Evolutionary conservation across 2,888 invertebrate genomes (phyloP), one percentile per base, ranked within the genome.

Genomic region (Metallyticus violacea): DNA sequence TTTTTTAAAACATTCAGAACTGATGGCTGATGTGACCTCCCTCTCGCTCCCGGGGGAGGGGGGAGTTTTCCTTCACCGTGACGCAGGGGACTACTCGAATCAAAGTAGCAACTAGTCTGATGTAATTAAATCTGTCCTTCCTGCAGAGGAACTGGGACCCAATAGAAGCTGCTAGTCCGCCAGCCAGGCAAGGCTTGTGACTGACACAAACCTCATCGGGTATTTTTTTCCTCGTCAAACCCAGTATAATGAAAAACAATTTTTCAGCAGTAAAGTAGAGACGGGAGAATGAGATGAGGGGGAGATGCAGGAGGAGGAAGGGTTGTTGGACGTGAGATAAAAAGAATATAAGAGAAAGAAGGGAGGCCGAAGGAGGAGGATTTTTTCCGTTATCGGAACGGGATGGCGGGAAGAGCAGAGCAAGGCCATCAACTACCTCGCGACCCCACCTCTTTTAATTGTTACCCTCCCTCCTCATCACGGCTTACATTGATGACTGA

Each of bases 231-330:
- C 40, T 40, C 40, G 40, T 62, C 83, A 83, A 81, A 81, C 83
- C 83, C 83, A 77, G 83, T 76, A 83, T 92, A 92, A 92, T 92
- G 92, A 92, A 92, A 92, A 91, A 90, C 91, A 91, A 92, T 92
- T 92, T 92, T 91, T 91, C 91, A 90, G 62, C 86, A 80, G 86
- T 76, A 80, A 85, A 86, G 79, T 84, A 84, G 79, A 7, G 40
- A 29, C 80, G n/a, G 80, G n/a, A n/a, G 80, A 80, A 29, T 80
- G 80, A 29, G 85, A 85, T 78, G 27, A n/a, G 78, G 40, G 26
- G 26, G 80, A 29, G 85, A 85, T 78, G 27, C 9, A 27, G 40
- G 26, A 77, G 77, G 27, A 77, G 77, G 29, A 26, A 77, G 62
- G 62, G 77, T 76, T 84, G 62, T 28, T 30, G 83, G 62, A 77